Evolutionary conservation across 2,113 vertebrate species (phyloP).

Genomic region (Poecile atricapillus): DNA sequence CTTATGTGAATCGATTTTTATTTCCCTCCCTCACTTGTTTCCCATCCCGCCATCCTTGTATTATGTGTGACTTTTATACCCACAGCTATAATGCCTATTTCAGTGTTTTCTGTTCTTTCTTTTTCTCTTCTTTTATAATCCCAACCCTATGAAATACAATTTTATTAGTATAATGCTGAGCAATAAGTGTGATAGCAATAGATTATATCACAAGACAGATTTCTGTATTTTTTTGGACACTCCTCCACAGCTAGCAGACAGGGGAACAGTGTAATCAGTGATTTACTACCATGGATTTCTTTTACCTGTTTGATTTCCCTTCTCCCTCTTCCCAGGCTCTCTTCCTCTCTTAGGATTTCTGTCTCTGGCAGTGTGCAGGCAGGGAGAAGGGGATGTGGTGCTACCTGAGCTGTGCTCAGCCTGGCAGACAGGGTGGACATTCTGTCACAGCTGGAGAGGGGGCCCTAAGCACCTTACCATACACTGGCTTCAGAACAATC

Average conservation of each 20-base stretch:
- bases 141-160: neutral
- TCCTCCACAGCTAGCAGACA: neutral
- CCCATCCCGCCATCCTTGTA: neutral
- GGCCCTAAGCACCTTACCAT: rapidly evolving
- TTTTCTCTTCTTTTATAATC: neutral
- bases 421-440: neutral
- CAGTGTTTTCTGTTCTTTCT: neutral
- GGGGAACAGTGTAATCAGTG: neutral
- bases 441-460: neutral
- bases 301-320: neutral
- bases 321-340: neutral
- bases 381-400: neutral
- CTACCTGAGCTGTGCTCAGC: rapidly evolving
- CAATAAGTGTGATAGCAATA: neutral
- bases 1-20: neutral
- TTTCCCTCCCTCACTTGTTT: neutral
- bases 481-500: neutral
- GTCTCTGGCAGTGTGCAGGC: neutral
- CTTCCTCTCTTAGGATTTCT: neutral
- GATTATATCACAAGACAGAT: neutral
- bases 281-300: neutral
- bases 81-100: neutral
- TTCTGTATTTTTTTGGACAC: neutral
- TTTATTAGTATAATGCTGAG: neutral
- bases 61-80: neutral